Conservation (phyloP, 2,888 invertebrate species). For the Volucella inflata region DNA sequence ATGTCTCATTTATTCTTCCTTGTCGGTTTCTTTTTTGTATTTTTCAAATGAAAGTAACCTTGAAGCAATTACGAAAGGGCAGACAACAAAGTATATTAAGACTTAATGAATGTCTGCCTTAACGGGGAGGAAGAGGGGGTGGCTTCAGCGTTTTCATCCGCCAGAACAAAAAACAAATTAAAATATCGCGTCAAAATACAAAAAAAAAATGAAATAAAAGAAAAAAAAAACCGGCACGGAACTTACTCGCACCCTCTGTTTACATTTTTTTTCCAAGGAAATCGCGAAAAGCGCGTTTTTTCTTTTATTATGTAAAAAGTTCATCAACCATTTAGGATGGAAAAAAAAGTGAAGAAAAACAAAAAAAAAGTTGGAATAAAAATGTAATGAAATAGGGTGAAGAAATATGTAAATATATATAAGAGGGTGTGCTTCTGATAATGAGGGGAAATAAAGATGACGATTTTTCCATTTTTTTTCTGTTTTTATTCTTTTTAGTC, state of each 20-base stretch:
- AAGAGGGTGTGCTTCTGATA: constrained; percentile 71
- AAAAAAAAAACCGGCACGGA: constrained; percentile 48
- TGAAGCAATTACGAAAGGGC: constrained; percentile 72
- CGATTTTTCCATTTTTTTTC: constrained; percentile 47
- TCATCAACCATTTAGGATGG: constrained; percentile 71
- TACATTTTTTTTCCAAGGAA: constrained; percentile 68
- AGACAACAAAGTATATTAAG: constrained; percentile 70
- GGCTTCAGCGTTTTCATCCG: constrained; percentile 33
- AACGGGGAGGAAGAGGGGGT: constrained; percentile 11
- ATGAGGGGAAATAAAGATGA: constrained; percentile 75
- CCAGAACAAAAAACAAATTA: constrained; percentile 74
- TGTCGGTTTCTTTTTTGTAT: constrained; percentile 6
- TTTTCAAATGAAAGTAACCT: constrained; percentile 55
- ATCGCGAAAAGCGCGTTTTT: constrained; percentile 67
- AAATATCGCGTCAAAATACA: constrained; percentile 75
- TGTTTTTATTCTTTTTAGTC: constrained; percentile 34
- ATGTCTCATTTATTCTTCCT: constrained; percentile 37
- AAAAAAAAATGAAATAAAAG: neutral
- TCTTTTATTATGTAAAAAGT: constrained; percentile 74
- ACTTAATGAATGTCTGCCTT: constrained; percentile 73
- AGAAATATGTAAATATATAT: constrained; percentile 70
- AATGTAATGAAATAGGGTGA: constrained; percentile 73
- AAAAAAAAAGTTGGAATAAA: constrained; percentile 38
- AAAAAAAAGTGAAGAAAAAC: constrained; percentile 22
- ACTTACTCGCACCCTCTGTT: constrained; percentile 68